Evolutionary conservation across 2,113 vertebrate genomes (phyloP), one percentile per base, ranked within the genome.

Genomic region (Bostrychus sinensis): DNA sequence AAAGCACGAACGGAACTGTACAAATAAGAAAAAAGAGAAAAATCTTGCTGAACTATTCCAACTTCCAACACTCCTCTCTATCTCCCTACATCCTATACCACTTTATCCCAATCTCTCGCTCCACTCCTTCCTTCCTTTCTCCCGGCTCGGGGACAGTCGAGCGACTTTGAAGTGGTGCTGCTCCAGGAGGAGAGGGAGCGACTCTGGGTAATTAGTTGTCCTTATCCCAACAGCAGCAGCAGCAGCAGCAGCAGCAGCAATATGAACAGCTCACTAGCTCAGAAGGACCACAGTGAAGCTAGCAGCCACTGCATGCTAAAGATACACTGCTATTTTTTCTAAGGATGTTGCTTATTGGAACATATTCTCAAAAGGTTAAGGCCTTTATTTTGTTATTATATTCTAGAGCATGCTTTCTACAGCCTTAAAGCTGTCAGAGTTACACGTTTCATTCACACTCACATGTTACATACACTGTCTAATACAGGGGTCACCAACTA

Each of bases 211-310:
- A 91, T 92, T 89, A 92, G 90, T 85, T 83, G 88, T 89, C 87
- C 91, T 88, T 72, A 89, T 83, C 80, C 85, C 86, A 72, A 81
- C 86, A 92, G 84, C 89, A n/a, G n/a, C n/a, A n/a, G n/a, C n/a
- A n/a, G n/a, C n/a, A n/a, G n/a, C n/a, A n/a, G n/a, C n/a, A 88
- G 72, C 78, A 80, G 87, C 91, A 85, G 70, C 72, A 64, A 19
- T 77, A 19, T 75, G 77, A 78, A 72, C 70, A 72, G 74, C 73
- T 78, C 67, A 4, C 66, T 58, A 72, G 77, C 81, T 85, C 81
- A 70, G 81, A 81, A 76, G 72, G 61, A 86, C 82, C 91, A 84
- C 83, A 88, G 87, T 77, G 62, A 71, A 63, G 56, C 81, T 6
- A 73, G 72, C 64, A 62, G 79, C 67, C 63, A 70, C 84, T 86